phyloP scores from a whole-genome alignment of 2,113 vertebrate genomes.

The Cardinalis cardinalis region DNA sequence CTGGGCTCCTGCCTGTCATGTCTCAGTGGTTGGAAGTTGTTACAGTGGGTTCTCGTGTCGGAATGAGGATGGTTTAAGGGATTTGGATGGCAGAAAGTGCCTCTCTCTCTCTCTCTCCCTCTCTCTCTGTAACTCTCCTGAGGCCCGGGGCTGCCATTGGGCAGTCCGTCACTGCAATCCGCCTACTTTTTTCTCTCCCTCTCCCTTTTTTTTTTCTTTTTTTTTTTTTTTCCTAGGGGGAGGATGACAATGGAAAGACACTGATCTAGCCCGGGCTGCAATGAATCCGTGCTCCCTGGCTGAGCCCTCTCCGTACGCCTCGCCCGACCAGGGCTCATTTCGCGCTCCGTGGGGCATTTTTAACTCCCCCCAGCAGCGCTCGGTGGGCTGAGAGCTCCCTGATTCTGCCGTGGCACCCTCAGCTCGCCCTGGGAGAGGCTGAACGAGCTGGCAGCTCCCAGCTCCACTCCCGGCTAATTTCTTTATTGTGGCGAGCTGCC shows the following conservation, averaged over 20 bases:
- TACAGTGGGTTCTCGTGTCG: constrained; percentile 76
- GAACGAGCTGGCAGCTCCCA: neutral
- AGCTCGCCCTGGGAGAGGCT: neutral
- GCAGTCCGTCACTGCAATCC: constrained; percentile 81
- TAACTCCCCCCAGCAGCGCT: neutral
- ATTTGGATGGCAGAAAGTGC: constrained; percentile 85
- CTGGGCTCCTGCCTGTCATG: constrained; percentile 81
- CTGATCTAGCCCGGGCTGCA: constrained; percentile 53
- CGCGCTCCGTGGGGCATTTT: neutral
- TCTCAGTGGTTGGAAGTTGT: constrained; percentile 81
- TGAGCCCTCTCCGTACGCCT: neutral
- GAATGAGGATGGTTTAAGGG: constrained; percentile 85
- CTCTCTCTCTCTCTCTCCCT: constrained; percentile 68
- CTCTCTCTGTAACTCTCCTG: constrained; percentile 72
- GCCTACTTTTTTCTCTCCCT: constrained; percentile 74
- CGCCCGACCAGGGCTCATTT: neutral
- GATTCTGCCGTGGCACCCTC: neutral
- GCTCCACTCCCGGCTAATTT: neutral
- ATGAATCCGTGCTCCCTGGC: neutral
- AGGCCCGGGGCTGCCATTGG: constrained; percentile 87
- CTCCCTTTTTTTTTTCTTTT: neutral
- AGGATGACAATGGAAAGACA: constrained; percentile 80
- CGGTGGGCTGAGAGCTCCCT: neutral
- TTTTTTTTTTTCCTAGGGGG: constrained; percentile 33
- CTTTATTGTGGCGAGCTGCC: neutral